These are phyloP conservation scores for Tragelaphus eurycerus DNA, from an alignment of 2,797 vertebrate genomes.

Conservation along the genomic window DNA sequence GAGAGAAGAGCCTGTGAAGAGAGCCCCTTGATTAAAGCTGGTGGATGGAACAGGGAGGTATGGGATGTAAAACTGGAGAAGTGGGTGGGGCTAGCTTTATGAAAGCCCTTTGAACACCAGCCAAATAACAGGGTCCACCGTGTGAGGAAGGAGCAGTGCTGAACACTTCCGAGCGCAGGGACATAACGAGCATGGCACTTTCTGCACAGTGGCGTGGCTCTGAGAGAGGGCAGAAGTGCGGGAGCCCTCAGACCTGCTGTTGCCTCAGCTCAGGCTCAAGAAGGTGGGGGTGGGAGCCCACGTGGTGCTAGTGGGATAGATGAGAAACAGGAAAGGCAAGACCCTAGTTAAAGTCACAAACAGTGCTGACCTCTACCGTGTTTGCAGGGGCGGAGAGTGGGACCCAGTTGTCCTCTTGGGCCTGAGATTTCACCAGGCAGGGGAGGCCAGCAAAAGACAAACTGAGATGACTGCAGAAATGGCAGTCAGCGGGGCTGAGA, in stretches of 20 bases:
- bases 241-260: rapidly evolving
- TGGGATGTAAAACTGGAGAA: background rate
- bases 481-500: background rate
- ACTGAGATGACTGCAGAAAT: background rate
- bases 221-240: rapidly evolving
- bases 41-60: rapidly evolving
- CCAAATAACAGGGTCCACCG: background rate
- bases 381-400: background rate
- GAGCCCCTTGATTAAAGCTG: background rate
- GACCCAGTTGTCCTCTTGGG: background rate
- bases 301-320: rapidly evolving
- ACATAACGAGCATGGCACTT: background rate
- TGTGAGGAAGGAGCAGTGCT: background rate
- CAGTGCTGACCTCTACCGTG: background rate
- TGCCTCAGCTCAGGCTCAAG: background rate
- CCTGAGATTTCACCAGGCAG: background rate
- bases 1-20: background rate
- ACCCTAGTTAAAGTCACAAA: background rate
- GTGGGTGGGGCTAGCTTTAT: background rate
- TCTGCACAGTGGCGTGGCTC: background rate
- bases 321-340: background rate
- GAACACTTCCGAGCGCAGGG: background rate
- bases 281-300: background rate
- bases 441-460: background rate
- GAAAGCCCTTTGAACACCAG: background rate